phyloP scores from a whole-genome alignment of 2,888 invertebrate species.

The Sthenelais limicola region DNA sequence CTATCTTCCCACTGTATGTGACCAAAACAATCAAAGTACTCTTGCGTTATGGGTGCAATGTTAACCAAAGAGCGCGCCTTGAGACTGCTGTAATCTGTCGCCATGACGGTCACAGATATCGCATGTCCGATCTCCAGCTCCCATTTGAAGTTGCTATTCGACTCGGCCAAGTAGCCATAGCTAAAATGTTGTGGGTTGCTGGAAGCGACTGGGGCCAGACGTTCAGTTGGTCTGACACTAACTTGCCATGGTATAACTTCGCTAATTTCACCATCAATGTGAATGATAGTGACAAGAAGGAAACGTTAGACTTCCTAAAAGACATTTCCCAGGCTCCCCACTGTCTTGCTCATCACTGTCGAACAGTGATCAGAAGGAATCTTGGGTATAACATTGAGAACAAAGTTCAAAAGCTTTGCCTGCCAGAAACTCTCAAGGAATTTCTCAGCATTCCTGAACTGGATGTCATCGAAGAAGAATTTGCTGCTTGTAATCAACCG shows the following conservation, averaged over 20 bases:
- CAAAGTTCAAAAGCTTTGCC: conserved; percentile 14
- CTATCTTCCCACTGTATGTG: conserved; percentile 13
- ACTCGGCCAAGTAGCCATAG: conserved; percentile 21
- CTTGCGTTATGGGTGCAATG: conserved; percentile 34
- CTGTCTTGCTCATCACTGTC: conserved; percentile 30
- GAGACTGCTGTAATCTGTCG: conserved; percentile 31
- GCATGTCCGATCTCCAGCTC: conserved; percentile 6
- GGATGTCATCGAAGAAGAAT: conserved; percentile 35
- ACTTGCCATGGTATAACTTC: conserved; percentile 31
- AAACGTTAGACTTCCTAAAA: conserved; percentile 18
- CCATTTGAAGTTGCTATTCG: conserved; percentile 38
- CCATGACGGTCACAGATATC: conserved; percentile 18
- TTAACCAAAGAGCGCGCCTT: not conserved
- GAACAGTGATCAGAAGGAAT: not conserved
- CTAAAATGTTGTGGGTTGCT: conserved; percentile 37
- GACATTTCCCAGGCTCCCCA: not conserved
- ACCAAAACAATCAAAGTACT: conserved; percentile 31
- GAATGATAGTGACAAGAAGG: not conserved
- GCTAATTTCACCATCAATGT: not conserved
- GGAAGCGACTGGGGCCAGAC: conserved; percentile 15
- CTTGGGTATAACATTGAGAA: conserved; percentile 34
- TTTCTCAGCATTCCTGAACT: conserved; percentile 30
- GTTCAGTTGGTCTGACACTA: conserved; percentile 16
- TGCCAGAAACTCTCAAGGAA: conserved; percentile 37
- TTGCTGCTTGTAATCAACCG: not conserved